Percentiles rank a stretch among this genome's conserved stretches.
Evolutionary conservation across 1,140 invertebrate genomes (phyloP).

Genomic region (Orchesella cincta): DNA sequence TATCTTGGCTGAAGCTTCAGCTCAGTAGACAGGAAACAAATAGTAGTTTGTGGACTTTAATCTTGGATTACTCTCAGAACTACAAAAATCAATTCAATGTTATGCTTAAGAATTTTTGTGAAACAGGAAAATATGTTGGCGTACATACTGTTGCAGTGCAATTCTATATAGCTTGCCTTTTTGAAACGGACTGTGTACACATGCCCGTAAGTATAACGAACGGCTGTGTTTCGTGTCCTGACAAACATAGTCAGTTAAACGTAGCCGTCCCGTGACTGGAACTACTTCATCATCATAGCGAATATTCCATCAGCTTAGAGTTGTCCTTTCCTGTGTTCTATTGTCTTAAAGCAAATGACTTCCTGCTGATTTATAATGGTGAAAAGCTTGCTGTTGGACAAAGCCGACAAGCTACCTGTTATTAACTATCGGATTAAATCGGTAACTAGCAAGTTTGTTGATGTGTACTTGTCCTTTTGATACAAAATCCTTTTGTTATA

Average conservation of each 20-base stretch:
- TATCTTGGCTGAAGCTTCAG: background rate
- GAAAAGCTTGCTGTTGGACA: too few species aligned
- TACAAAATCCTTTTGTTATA: too few species aligned
- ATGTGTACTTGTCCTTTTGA: too few species aligned
- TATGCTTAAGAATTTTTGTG: background rate
- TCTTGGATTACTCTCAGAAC: slow-evolving; percentile 12
- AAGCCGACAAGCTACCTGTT: too few species aligned
- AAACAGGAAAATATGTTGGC: background rate
- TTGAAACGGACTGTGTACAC: too few species aligned
- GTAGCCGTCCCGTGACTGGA: background rate
- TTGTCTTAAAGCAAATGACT: slow-evolving; percentile 30
- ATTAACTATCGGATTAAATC: too few species aligned
- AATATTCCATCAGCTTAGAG: background rate
- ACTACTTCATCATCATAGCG: slow-evolving; percentile 4
- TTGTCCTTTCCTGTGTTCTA: slow-evolving; percentile 1
- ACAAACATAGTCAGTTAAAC: too few species aligned
- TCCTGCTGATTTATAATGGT: slow-evolving; percentile 22
- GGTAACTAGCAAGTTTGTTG: too few species aligned
- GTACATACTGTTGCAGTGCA: too few species aligned
- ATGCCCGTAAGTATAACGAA: too few species aligned
- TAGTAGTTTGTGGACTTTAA: slow-evolving; percentile 24
- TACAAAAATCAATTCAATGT: slow-evolving; percentile 14
- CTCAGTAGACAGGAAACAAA: slow-evolving; percentile 23
- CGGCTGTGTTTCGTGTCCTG: too few species aligned
- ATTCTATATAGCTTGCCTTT: too few species aligned